These are phyloP conservation scores for Todiramphus chloris DNA, from an alignment of 2,113 vertebrate species.

Conservation along the genomic window DNA sequence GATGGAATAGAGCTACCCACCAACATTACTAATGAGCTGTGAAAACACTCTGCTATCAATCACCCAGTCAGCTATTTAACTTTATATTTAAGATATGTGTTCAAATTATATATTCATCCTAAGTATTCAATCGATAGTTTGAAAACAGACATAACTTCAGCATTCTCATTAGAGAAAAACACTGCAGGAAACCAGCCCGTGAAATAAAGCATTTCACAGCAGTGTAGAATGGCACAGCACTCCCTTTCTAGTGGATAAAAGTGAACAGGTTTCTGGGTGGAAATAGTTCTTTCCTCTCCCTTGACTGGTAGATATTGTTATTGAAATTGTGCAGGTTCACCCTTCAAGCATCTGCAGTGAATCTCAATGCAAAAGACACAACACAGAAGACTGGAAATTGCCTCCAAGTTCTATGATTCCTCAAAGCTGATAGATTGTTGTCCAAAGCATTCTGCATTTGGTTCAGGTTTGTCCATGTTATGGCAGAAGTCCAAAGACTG, in stretches of 20 bases:
- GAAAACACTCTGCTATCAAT: background rate
- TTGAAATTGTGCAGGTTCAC: background rate
- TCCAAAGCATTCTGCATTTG: background rate
- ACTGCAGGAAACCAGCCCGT: background rate
- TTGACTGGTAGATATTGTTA: background rate
- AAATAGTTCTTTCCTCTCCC: background rate
- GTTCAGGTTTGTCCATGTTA: background rate
- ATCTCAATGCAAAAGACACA: background rate
- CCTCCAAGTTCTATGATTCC: background rate
- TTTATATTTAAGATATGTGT: background rate
- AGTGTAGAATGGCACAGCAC: background rate
- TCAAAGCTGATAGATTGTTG: background rate
- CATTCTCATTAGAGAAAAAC: background rate
- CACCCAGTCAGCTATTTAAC: background rate
- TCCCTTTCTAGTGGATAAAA: background rate
- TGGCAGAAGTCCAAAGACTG: background rate
- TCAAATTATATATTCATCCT: background rate
- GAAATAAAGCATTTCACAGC: background rate
- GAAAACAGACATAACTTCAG: background rate
- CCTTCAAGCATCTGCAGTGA: background rate
- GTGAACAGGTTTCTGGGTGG: background rate
- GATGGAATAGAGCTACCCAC: background rate
- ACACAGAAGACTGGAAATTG: background rate
- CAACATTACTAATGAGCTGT: background rate
- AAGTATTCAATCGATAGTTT: background rate